Evolutionary conservation across 2,113 vertebrate species (phyloP), one percentile per base, ranked within the genome.

Genomic region (Synodontis membranacea): DNA sequence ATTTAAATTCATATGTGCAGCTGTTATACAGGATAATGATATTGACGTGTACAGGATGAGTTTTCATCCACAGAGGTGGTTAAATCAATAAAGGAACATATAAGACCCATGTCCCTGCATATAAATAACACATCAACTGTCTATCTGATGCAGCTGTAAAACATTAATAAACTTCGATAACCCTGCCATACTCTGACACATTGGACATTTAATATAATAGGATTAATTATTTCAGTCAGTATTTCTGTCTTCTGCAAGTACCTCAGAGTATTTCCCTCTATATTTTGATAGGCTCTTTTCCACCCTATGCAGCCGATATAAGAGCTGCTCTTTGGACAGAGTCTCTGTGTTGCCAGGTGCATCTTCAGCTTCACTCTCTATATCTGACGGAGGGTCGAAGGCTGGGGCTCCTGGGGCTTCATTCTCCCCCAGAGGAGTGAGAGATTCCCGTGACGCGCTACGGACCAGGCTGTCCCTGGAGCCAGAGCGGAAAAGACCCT

Each of bases 341-440:
- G 92, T 89, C 79, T 98, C 97, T 0, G 72, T 52, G 3, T 83
- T 96, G 58, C 96, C 95, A 0, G 84, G 64, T 0, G 91, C 88
- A 52, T 99, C 98, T 90, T 99, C 97, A 0, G 96, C 94, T 91
- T 99, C 98, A 0, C 97, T 98, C 93, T 99, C 98, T 46, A 97
- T 94, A 82, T 99, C 98, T 0, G 97, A 99, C 0, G 97, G 93
- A 0, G 97, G 96, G 76, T 98, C 97, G 25, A 96, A 97, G 2
- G 92, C 50, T 0, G 94, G 91, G 52, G 76, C 48, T 9, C 88
- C 88, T 3, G 82, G 21, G 0, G 93, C 14, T 15, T 92, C 87
- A 1, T 94, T 96, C 56, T 96, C 94, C 23, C 96, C 97, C 46
- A 96, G 87, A 15, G 91, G 93, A 80, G 96, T 97, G 88, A 99